phyloP scores from a whole-genome alignment of 2,797 vertebrate genomes.

The Sciaenops ocellatus region DNA sequence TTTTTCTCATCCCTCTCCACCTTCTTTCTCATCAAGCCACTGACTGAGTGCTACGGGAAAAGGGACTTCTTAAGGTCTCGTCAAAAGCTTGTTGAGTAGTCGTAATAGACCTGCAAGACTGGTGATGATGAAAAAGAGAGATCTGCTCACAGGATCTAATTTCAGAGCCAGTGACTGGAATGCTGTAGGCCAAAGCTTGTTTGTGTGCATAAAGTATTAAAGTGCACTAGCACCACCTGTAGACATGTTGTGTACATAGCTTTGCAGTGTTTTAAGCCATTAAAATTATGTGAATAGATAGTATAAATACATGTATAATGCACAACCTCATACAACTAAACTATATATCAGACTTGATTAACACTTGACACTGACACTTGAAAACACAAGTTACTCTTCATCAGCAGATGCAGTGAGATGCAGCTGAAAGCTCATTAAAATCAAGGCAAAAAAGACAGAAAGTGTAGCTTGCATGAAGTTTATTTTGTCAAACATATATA shows the following conservation, averaged over 20 bases:
- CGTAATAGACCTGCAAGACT: slow-evolving; percentile 51
- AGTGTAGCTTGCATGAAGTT: background rate
- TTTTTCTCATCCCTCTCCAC: slow-evolving; percentile 23
- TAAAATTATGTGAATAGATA: background rate
- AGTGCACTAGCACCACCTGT: slow-evolving; percentile 76
- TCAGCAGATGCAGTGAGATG: background rate
- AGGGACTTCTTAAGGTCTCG: slow-evolving; percentile 53
- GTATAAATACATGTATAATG: no score
- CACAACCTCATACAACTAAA: background rate
- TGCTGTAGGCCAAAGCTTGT: slow-evolving; percentile 53
- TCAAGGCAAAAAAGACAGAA: background rate
- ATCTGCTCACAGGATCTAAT: slow-evolving; percentile 69
- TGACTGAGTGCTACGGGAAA: slow-evolving; percentile 51
- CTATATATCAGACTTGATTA: no score
- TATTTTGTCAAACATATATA: background rate
- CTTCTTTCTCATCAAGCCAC: slow-evolving; percentile 39
- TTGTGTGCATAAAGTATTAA: slow-evolving; percentile 14
- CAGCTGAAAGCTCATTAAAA: background rate
- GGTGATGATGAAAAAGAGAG: slow-evolving; percentile 66
- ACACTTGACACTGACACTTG: no score
- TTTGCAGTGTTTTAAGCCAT: background rate
- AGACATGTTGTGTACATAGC: slow-evolving; percentile 25
- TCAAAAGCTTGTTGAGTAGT: slow-evolving; percentile 65
- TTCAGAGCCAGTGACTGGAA: slow-evolving; percentile 53
- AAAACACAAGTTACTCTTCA: background rate